Evolutionary conservation across 2,113 vertebrate species (phyloP).

Genomic region (Delphinus delphis): DNA sequence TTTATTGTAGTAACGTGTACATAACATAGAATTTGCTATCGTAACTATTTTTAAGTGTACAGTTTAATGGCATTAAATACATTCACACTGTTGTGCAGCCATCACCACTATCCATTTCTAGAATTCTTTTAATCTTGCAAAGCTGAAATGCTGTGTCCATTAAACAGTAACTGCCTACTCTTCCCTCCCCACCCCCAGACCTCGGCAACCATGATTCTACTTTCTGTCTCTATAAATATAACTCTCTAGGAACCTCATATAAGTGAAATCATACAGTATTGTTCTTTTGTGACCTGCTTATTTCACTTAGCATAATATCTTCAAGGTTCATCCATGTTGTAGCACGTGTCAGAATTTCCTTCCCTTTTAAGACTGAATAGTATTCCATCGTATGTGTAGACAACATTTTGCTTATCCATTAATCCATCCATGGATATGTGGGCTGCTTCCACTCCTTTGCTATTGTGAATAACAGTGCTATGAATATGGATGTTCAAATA

Average conservation of each 20-base stretch:
- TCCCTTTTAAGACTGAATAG: background rate
- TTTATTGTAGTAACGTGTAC: background rate
- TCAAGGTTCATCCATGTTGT: background rate
- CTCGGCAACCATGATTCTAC: background rate
- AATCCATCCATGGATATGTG: background rate
- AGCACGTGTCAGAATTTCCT: background rate
- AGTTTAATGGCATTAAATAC: background rate
- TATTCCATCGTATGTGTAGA: background rate
- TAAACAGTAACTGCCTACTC: background rate
- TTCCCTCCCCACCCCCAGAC: background rate
- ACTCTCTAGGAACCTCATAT: background rate
- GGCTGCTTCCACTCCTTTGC: background rate
- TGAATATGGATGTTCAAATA: background rate
- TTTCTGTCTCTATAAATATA: background rate
- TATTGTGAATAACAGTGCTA: background rate
- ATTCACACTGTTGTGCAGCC: background rate
- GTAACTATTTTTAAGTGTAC: background rate
- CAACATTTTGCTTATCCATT: background rate
- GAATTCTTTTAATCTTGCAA: background rate
- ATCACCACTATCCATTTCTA: background rate
- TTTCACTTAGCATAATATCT: background rate
- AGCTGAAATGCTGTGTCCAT: background rate
- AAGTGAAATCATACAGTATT: background rate
- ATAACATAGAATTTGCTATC: background rate
- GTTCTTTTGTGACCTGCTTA: background rate